These are phyloP conservation scores for Drosophila santomea DNA, from an alignment of 1,140 invertebrate species.

Conservation along the genomic window DNA sequence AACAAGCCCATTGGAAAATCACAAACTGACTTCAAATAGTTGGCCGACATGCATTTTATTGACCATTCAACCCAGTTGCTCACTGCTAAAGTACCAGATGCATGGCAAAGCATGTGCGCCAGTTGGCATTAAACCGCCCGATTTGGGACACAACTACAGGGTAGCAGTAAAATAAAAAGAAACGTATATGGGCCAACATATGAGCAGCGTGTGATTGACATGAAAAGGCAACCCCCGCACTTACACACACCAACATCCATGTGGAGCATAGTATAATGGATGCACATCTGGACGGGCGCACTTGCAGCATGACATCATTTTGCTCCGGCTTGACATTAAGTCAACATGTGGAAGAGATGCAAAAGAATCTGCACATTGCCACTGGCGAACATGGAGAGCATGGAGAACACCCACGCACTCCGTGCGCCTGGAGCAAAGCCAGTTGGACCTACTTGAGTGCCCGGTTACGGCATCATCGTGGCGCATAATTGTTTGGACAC, in stretches of 20 bases:
- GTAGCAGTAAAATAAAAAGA: constrained; percentile 48
- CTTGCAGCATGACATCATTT: constrained; percentile 82
- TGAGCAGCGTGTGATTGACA: constrained; percentile 79
- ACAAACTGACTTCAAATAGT: constrained; percentile 19
- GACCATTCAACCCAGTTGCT: constrained; percentile 9
- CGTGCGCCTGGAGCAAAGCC: constrained; percentile 1
- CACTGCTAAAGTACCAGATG: constrained; percentile 12
- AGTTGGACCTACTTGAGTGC: constrained; percentile 22
- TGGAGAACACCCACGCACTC: constrained; percentile 49
- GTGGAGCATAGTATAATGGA: constrained; percentile 75
- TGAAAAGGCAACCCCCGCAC: constrained; percentile 62
- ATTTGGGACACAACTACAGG: constrained; percentile 23
- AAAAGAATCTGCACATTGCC: constrained; percentile 63
- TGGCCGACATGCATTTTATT: constrained; percentile 25
- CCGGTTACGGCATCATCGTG: constrained; percentile 39
- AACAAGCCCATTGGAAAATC: background rate
- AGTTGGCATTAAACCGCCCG: background rate
- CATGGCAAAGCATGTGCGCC: background rate
- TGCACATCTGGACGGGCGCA: constrained; percentile 79
- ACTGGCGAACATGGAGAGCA: constrained; percentile 18
- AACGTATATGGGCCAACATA: constrained; percentile 66
- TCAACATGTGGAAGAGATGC: constrained; percentile 36
- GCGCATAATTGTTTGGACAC: constrained; percentile 73
- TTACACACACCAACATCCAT: constrained; percentile 7
- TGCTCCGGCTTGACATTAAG: constrained; percentile 61